These are phyloP conservation scores for Melipona beecheii DNA, from an alignment of 2,888 invertebrate genomes.

Conservation along the genomic window DNA sequence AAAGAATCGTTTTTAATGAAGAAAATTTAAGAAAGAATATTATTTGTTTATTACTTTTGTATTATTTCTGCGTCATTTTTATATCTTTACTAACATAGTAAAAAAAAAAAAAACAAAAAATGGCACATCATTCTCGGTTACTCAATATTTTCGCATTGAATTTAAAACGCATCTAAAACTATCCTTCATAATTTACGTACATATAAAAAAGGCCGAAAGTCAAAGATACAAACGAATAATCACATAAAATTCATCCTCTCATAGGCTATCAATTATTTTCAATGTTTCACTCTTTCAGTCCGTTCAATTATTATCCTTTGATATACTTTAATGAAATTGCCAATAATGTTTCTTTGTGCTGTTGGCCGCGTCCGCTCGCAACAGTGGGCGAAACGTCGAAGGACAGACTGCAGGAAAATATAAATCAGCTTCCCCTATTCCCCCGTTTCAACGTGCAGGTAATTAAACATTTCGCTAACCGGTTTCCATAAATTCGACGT, in stretches of 20 bases:
- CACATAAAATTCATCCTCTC: not conserved
- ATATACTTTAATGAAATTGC: no score
- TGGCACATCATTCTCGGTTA: no score
- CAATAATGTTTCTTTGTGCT: not conserved
- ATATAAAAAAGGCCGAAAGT: not conserved
- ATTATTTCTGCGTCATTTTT: no score
- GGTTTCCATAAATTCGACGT: slow-evolving; percentile 36
- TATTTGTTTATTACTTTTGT: no score
- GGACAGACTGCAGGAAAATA: slow-evolving; percentile 14
- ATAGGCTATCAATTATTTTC: not conserved
- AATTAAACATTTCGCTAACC: slow-evolving; percentile 39
- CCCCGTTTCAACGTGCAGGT: not conserved
- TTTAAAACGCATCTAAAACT: no score
- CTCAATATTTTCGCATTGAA: no score
- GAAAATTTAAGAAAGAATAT: no score
- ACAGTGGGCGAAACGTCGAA: not conserved
- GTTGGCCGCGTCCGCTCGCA: not conserved
- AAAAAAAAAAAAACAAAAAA: no score
- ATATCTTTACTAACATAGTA: no score
- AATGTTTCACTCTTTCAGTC: not conserved
- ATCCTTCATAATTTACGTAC: no score
- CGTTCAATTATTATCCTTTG: not conserved
- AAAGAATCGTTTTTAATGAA: no score
- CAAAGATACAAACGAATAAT: not conserved
- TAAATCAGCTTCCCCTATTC: slow-evolving; percentile 21